These are phyloP conservation scores for Bovichtus variegatus DNA, from an alignment of 2,797 vertebrate species.

Conservation along the genomic window DNA sequence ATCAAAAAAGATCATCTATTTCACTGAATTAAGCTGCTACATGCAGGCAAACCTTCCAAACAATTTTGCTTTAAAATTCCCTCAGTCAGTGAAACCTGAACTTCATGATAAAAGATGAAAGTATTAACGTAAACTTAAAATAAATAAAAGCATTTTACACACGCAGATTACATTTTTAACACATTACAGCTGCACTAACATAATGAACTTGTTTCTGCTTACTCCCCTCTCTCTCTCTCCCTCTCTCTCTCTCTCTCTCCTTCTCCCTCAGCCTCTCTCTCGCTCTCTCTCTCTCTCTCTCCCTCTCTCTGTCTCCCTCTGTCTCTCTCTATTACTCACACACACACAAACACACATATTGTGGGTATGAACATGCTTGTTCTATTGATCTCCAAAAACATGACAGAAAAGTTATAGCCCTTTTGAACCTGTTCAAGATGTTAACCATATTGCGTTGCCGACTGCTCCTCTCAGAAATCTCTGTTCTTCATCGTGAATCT, in stretches of 20 bases:
- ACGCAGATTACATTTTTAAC: not conserved
- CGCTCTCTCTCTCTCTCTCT: too few species aligned
- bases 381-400: conserved; percentile 31
- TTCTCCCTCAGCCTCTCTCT: too few species aligned
- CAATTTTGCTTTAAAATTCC: not conserved
- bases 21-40: not conserved
- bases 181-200: not conserved
- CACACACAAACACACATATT: not conserved
- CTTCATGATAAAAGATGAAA: not conserved
- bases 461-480: conserved; percentile 15
- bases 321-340: not conserved
- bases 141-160: not conserved
- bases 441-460: not conserved
- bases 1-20: not conserved
- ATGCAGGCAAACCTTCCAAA: not conserved
- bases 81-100: not conserved
- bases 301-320: too few species aligned
- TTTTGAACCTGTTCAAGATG: conserved; percentile 40
- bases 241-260: not conserved
- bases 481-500: conserved; percentile 1
- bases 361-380: not conserved
- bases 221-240: not conserved
- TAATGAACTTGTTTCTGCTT: conserved; percentile 13
- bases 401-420: conserved; percentile 36
- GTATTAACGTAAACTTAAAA: too few species aligned